A percentile compares a stretch with the other conserved stretches of the same genome.
Conservation (phyloP, 1,140 invertebrate species). For the Drosophila murphyi region DNA sequence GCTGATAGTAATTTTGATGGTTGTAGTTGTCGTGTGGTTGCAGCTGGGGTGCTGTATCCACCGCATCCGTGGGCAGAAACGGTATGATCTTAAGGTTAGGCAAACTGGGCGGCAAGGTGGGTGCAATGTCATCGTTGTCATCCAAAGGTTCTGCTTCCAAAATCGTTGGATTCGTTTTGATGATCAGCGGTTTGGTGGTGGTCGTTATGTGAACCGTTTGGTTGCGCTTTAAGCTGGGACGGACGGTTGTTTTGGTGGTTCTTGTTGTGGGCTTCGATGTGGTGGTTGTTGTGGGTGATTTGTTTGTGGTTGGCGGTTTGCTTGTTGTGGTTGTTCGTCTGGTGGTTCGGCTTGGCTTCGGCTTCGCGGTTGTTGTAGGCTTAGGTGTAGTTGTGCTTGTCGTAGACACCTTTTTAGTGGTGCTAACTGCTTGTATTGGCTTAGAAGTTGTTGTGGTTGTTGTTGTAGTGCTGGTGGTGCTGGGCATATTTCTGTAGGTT, state of each 20-base stretch:
- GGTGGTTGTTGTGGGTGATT: conserved; percentile 13
- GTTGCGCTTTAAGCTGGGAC: conserved; percentile 28
- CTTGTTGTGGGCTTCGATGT: conserved; percentile 24
- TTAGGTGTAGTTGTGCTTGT: conserved; percentile 20
- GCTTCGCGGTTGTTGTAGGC: conserved; percentile 18
- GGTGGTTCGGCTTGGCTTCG: conserved; percentile 30
- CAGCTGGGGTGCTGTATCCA: conserved; percentile 78
- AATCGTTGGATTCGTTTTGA: conserved; percentile 81
- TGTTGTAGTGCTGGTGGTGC: conserved; percentile 25
- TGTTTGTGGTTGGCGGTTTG: conserved; percentile 9
- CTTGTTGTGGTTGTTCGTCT: conserved; percentile 30
- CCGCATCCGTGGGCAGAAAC: conserved; percentile 90
- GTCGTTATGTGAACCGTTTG: conserved; percentile 39
- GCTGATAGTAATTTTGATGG: conserved; percentile 22
- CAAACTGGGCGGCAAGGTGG: conserved; percentile 88
- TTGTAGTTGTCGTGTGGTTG: conserved; percentile 17
- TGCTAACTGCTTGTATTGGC: conserved; percentile 13
- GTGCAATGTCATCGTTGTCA: conserved; percentile 79
- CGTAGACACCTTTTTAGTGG: background rate
- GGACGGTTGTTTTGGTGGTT: conserved; percentile 16
- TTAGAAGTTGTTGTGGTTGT: conserved; percentile 15
- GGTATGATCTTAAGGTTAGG: conserved; percentile 91
- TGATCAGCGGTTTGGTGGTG: conserved; percentile 61
- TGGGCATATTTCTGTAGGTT: conserved; percentile 47
- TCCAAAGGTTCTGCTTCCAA: conserved; percentile 84